Base-by-base conservation (phyloP, 2,888 invertebrate species). In the Siphonodentalium dalli region DNA sequence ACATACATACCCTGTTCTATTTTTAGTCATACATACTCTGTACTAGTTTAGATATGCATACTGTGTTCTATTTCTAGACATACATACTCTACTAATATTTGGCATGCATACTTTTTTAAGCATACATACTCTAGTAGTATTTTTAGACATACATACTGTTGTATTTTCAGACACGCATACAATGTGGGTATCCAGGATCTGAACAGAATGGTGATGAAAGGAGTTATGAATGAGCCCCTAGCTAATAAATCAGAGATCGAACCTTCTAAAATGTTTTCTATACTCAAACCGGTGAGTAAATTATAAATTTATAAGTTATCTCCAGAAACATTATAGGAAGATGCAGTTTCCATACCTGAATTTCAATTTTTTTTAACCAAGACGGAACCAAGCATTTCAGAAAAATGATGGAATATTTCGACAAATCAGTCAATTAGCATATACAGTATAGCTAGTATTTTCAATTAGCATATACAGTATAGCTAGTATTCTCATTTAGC, bases 131-230 rank as follows among this genome's bases (percentile, higher is more conserved):
- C n/a, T n/a, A n/a, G n/a, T n/a, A n/a, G n/a, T n/a, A 40, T n/a
- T 20, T 5, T 26, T 35, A 28, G 20, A 54, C 40, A 26, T 26
- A 15, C 26, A 23, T 40, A 39, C 18, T 31, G 11, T 33, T 29
- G 9, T 27, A 13, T 35, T 66, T 74, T 38, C 65, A 82, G 83
- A 65, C 94, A 94, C 84, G 96, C 96, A 1, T 96, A 96, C 82
- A 95, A 96, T 76, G 90, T 97, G 71, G 89, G 90, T 43, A 87
- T 95, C 54, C 88, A 88, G 75, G 95, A 96, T 85, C 92, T 96
- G 0, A 86, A 86, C 74, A 90, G 89, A 71, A 89, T 90, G 77
- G 91, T 96, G 35, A 87, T 92, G 6, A 89, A 90, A 81, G 93
- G 93, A 28, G 84, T 95, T 45, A 85, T 78, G 18, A 73, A 76